Base-by-base conservation (phyloP, 2,888 invertebrate species). In the Chrysodeixis includens region DNA sequence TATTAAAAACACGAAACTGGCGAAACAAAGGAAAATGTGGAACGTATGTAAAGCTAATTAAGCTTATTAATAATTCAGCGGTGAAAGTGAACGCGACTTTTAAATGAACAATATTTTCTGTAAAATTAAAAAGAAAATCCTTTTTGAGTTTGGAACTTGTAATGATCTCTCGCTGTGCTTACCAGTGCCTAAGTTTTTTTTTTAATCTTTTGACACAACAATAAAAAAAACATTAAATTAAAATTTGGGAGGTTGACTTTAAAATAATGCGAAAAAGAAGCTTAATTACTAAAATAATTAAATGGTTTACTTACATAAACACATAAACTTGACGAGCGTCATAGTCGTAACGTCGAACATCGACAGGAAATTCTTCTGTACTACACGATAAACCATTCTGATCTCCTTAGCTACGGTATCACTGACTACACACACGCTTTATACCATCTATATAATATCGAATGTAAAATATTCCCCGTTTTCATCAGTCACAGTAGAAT, bases 221-320 rank as follows among this genome's bases (percentile, higher is more conserved):
- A n/a, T 49, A 20, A 18, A 49, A 0, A 49, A 46, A 1, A 7
- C 10, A 9, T n/a, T n/a, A 6, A 14, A 3, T 40, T 1, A n/a
- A n/a, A n/a, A n/a, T n/a, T 40, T 40, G 3, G 5, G 14, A 1
- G n/a, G 7, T n/a, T 5, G 6, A n/a, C 14, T n/a, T 1, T n/a
- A 5, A 40, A 6, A n/a, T 1, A n/a, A n/a, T 5, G 1, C 14
- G n/a, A 40, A 69, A 67, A 67, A 18, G 0, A 40, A 30, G 49
- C n/a, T 51, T 46, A 4, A 14, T 52, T 46, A 46, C 9, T 22
- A 54, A 69, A 69, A 63, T 66, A 72, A 64, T 53, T 64, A 16
- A 30, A 64, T 66, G 52, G 59, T 72, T 60, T 86, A 94, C 94
- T 94, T 77, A 94, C 94, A 86, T 88, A 94, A 88, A 92, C 90